A percentile compares a stretch with the other conserved stretches of the same genome.
Conservation (phyloP, 1,140 invertebrate genomes). For the Ceratitis capitata region DNA sequence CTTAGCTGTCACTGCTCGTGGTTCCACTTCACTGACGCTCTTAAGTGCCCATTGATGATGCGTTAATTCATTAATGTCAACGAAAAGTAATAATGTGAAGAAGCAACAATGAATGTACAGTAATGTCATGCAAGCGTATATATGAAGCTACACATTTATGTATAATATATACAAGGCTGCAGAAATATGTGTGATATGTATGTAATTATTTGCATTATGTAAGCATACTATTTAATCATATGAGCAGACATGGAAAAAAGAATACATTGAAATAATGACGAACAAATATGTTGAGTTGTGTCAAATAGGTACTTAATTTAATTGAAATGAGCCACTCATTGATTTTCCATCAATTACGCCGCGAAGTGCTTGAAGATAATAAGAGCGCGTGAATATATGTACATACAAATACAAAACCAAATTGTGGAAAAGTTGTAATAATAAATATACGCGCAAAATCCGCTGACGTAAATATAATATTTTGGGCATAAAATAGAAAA, state of each 20-base stretch:
- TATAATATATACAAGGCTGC: neutral
- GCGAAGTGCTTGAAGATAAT: neutral
- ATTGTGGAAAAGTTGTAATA: too few species aligned
- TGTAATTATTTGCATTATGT: neutral
- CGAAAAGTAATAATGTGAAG: neutral
- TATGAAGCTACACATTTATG: neutral
- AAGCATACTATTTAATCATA: neutral
- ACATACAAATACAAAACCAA: too few species aligned
- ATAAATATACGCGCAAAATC: neutral
- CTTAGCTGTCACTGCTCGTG: neutral
- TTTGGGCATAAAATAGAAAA: too few species aligned
- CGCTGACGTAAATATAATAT: too few species aligned
- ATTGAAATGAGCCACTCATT: conserved; percentile 5
- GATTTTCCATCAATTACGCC: neutral
- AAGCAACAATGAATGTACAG: neutral
- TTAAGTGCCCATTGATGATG: neutral
- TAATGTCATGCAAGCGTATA: neutral
- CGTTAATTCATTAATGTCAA: conserved; percentile 5
- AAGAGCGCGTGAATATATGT: neutral
- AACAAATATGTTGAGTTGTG: neutral
- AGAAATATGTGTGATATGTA: too few species aligned
- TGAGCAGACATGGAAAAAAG: neutral
- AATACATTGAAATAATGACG: neutral
- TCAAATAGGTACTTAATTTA: neutral
- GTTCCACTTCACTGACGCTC: neutral